These are phyloP conservation scores for Acropternis orthonyx DNA, from an alignment of 2,797 vertebrate species.

Conservation along the genomic window DNA sequence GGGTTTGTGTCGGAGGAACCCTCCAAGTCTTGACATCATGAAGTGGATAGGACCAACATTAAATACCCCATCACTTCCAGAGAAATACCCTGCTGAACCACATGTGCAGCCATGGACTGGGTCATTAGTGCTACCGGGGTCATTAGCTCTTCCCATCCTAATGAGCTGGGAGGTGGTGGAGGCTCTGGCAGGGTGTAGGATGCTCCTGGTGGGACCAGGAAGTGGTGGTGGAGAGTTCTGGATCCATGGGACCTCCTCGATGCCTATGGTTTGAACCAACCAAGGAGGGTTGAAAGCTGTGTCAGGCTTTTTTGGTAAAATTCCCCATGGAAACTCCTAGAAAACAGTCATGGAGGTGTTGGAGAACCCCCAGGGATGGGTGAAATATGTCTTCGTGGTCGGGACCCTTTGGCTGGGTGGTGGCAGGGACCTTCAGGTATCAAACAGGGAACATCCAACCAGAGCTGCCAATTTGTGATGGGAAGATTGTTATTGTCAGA, in stretches of 20 bases:
- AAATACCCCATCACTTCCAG: not conserved
- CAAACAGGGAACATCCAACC: rapidly evolving
- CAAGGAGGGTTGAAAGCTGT: not conserved
- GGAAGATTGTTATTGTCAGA: rapidly evolving
- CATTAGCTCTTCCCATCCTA: not conserved
- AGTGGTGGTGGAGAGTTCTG: not conserved
- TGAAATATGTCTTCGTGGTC: rapidly evolving
- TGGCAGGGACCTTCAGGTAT: rapidly evolving
- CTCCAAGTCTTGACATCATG: rapidly evolving
- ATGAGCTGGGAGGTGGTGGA: not conserved
- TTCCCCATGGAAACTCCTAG: rapidly evolving
- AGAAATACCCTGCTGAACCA: not conserved
- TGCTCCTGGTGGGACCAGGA: not conserved
- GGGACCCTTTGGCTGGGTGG: not conserved
- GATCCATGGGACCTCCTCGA: rapidly evolving
- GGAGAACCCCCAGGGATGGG: not conserved
- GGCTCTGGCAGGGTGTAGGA: not conserved
- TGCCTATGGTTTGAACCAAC: not conserved
- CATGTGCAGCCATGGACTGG: rapidly evolving
- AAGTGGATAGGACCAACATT: rapidly evolving
- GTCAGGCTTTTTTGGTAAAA: not conserved
- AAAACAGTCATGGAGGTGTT: not conserved
- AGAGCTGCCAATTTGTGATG: not conserved
- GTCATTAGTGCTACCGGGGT: rapidly evolving
- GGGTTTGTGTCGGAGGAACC: not conserved